phyloP scores from a whole-genome alignment of 2,888 invertebrate genomes.

The Miltochrista miniata region DNA sequence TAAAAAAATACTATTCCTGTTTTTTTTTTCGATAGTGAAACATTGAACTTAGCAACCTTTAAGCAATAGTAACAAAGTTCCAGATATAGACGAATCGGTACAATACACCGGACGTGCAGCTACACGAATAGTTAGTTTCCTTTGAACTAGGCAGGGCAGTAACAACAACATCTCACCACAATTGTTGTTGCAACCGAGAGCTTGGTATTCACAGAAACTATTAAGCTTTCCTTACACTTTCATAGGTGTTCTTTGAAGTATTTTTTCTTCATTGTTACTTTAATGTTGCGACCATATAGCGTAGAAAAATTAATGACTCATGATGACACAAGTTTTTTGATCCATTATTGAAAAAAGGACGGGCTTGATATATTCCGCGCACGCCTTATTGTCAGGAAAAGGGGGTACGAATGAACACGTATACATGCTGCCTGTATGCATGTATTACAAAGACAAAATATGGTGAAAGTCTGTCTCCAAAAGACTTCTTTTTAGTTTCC shows the following conservation, averaged over 20 bases:
- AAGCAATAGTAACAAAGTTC: constrained; percentile 33
- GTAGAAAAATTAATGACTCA: constrained; percentile 18
- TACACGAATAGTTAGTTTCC: constrained; percentile 71
- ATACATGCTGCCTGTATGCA: too few relatives aligned
- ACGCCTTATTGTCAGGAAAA: too few relatives aligned
- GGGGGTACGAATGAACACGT: too few relatives aligned
- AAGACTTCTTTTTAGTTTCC: too few relatives aligned
- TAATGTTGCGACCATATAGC: constrained; percentile 15
- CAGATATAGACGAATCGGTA: constrained; percentile 58
- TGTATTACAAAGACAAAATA: too few relatives aligned
- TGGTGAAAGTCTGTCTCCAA: too few relatives aligned
- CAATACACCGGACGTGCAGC: constrained; percentile 67
- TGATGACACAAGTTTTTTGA: background rate
- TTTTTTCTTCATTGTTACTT: constrained; percentile 9
- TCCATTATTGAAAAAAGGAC: background rate
- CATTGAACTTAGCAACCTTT: constrained; percentile 4
- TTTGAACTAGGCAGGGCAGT: constrained; percentile 59
- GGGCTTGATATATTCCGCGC: too few relatives aligned
- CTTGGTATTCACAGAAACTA: constrained; percentile 50
- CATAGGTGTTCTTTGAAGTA: constrained; percentile 20
- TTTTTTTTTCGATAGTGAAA: constrained; percentile 1
- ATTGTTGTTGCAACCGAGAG: constrained; percentile 54
- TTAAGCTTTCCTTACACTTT: constrained; percentile 40
- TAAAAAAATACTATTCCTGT: too few relatives aligned
- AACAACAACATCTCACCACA: constrained; percentile 46